Base-by-base conservation (phyloP, 2,113 vertebrate genomes). In the Erythrolamprus reginae region DNA sequence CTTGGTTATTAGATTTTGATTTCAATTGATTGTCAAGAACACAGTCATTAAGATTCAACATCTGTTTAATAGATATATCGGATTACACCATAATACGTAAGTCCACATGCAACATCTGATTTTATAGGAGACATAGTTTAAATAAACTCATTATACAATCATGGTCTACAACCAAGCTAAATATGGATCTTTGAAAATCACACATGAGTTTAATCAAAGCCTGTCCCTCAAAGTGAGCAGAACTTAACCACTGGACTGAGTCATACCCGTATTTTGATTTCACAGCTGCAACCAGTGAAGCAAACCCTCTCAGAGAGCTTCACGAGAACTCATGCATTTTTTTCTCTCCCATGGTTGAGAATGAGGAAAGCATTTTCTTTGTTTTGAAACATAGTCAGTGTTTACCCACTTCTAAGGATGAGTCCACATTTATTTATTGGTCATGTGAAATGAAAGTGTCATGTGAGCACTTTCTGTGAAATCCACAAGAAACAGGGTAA, bases 141-240 rank as follows among this genome's bases (percentile, higher is more conserved):
- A 97, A 97, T 97, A 97, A 97, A 97, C 97, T 97, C 97, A 97
- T 97, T 97, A 97, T 97, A 95, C 92, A 95, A 97, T 96, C 96
- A 97, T 96, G 96, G 94, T 95, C 95, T 95, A 96, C 96, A 97
- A 96, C 95, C 95, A 96, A 96, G 92, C 96, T 96, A 95, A 96
- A 94, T 95, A 96, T 55, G 94, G 95, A 93, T 91, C 94, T 97
- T 96, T 97, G 96, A 97, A 96, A 95, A 96, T 84, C 93, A 96
- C 97, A 97, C 96, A 95, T 97, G 96, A 95, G 94, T 97, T 97
- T 97, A 97, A 97, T 97, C 96, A 97, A 97, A 97, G 94, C 95
- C 97, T 97, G 95, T 91, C 94, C 94, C 97, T 96, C 94, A 94
- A 95, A 93, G 91, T 96, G 93, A 97, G 95, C 94, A 94, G 95